Conservation (phyloP, 2,888 invertebrate genomes). For the Synergus gifuensis region DNA sequence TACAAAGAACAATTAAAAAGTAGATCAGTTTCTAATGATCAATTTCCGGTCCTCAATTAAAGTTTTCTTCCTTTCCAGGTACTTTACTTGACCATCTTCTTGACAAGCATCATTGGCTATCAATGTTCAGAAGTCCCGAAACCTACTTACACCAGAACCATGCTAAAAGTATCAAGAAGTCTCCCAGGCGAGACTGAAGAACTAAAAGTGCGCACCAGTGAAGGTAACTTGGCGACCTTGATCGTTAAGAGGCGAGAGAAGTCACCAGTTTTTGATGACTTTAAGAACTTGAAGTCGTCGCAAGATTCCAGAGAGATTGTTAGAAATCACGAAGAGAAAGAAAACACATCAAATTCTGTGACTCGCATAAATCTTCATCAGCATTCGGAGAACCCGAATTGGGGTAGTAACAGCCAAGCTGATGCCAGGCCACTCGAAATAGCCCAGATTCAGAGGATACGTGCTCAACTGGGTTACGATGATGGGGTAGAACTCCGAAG, state of each 20-base stretch:
- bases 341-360: neutral
- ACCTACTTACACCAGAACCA: slow-evolving; percentile 85
- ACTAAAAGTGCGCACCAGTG: slow-evolving; percentile 86
- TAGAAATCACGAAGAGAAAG: slow-evolving; percentile 4
- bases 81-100: slow-evolving; percentile 46
- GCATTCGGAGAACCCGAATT: neutral
- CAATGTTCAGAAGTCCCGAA: slow-evolving; percentile 65
- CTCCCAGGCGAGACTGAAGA: slow-evolving; percentile 88
- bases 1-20: neutral
- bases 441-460: slow-evolving; percentile 62
- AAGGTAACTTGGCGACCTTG: slow-evolving; percentile 87
- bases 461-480: slow-evolving; percentile 44
- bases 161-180: slow-evolving; percentile 87
- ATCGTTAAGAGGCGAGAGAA: slow-evolving; percentile 85
- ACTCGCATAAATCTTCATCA: neutral
- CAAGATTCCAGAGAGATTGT: neutral
- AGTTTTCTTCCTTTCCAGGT: slow-evolving; percentile 31
- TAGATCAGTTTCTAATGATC: neutral
- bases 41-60: neutral
- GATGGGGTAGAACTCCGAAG: slow-evolving; percentile 13
- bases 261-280: slow-evolving; percentile 50
- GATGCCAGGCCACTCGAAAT: slow-evolving; percentile 57
- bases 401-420: slow-evolving; percentile 11
- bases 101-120: slow-evolving; percentile 41
- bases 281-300: slow-evolving; percentile 29